phyloP scores from a whole-genome alignment of 2,113 vertebrate genomes.

The Rhagologus leucostigma region DNA sequence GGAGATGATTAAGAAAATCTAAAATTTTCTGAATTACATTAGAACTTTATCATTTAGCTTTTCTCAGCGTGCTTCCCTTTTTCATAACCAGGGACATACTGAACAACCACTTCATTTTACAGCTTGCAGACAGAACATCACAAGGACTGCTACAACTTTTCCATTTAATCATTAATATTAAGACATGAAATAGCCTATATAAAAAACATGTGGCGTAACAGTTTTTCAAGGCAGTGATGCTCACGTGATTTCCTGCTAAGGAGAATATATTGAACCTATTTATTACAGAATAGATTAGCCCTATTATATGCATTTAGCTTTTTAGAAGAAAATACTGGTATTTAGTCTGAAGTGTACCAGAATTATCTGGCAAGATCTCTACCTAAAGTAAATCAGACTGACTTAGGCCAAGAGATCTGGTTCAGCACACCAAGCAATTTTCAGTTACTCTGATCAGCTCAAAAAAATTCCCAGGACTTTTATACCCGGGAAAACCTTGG shows the following conservation, averaged over 20 bases:
- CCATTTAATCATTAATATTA: background rate
- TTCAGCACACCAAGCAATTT: background rate
- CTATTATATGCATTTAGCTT: background rate
- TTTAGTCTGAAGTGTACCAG: background rate
- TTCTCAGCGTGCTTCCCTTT: background rate
- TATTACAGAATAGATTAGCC: background rate
- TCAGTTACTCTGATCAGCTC: background rate
- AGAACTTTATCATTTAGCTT: background rate
- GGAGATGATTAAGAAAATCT: conserved; percentile 47
- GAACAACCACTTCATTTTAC: background rate
- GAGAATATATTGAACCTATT: background rate
- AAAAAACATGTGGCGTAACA: background rate
- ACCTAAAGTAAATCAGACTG: background rate
- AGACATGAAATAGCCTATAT: background rate
- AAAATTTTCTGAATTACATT: conserved; percentile 26
- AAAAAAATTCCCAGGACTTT: background rate
- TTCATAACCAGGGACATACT: background rate
- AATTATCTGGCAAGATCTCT: background rate
- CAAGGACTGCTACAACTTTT: background rate
- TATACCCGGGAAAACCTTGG: background rate
- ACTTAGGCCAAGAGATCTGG: background rate
- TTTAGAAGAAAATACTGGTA: background rate
- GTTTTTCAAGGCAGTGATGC: background rate
- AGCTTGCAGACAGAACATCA: background rate
- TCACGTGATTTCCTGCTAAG: background rate